These are phyloP conservation scores for Perccottus glenii DNA, from an alignment of 2,113 vertebrate genomes.

Conservation along the genomic window DNA sequence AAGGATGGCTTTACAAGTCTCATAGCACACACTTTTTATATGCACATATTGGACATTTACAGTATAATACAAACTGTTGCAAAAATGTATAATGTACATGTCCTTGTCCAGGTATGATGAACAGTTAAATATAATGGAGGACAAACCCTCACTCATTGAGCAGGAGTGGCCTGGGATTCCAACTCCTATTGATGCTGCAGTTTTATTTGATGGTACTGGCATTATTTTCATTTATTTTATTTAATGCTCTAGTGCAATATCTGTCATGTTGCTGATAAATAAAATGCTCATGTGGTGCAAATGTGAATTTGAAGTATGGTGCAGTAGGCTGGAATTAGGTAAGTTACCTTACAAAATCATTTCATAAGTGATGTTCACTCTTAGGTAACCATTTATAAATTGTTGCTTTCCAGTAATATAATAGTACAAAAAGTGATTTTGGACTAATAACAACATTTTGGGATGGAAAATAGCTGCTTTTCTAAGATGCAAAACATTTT, in stretches of 20 bases:
- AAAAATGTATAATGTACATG: too few species aligned
- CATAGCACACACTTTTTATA: too few species aligned
- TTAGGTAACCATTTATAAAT: neutral
- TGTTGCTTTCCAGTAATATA: slow-evolving; percentile 30
- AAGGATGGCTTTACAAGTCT: too few species aligned
- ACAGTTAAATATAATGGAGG: slow-evolving; percentile 76
- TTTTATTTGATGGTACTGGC: slow-evolving; percentile 47
- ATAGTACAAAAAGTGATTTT: neutral
- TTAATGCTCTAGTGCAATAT: neutral
- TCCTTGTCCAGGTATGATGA: slow-evolving; percentile 79
- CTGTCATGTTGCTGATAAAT: too few species aligned
- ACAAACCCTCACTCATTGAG: slow-evolving; percentile 74
- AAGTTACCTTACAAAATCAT: too few species aligned
- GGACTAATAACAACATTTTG: neutral
- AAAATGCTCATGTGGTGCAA: too few species aligned
- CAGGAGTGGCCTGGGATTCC: slow-evolving; percentile 83
- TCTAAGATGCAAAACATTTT: neutral
- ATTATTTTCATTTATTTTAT: neutral
- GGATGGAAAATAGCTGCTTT: slow-evolving; percentile 6
- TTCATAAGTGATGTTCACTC: too few species aligned
- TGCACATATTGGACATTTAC: too few species aligned
- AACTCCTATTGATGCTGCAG: too few species aligned
- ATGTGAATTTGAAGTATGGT: too few species aligned
- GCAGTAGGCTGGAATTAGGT: too few species aligned
- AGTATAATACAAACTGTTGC: too few species aligned